Conservation (phyloP, 2,888 invertebrate species). For the Xanthia icteritia region DNA sequence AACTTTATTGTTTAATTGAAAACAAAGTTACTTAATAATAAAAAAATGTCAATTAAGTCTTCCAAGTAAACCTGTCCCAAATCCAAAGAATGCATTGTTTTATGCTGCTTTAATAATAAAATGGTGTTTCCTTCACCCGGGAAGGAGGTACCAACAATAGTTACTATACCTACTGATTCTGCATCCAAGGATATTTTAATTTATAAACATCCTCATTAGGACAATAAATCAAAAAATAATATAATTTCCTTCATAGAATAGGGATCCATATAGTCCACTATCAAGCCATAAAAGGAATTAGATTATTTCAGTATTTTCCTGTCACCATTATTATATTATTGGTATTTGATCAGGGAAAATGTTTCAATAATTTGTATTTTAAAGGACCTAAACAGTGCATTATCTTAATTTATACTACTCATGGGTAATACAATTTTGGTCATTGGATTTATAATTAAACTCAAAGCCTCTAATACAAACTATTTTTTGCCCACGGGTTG, state of each 20-base stretch:
- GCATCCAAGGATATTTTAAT: neutral
- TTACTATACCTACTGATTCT: neutral
- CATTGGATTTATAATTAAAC: neutral
- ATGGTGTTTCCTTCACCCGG: neutral
- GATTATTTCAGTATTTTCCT: constrained; percentile 31
- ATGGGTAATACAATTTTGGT: neutral
- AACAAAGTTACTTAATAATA: neutral
- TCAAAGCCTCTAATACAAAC: too few species aligned
- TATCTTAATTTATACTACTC: neutral
- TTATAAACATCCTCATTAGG: constrained; percentile 11
- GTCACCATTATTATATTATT: neutral
- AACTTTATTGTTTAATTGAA: neutral
- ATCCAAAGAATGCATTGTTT: neutral
- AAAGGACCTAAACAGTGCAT: neutral
- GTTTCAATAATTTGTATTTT: neutral
- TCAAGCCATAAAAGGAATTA: neutral
- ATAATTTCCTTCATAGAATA: constrained; percentile 8
- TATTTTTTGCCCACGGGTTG: too few species aligned
- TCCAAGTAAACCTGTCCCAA: neutral
- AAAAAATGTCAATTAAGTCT: neutral
- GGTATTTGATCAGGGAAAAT: constrained; percentile 1
- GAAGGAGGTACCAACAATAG: neutral
- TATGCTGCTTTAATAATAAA: neutral
- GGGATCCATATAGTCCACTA: neutral
- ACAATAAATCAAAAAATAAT: constrained; percentile 5